phyloP scores from a whole-genome alignment of 53 echinoderm and acorn worm species.

The Hippasteria phrygiana region DNA sequence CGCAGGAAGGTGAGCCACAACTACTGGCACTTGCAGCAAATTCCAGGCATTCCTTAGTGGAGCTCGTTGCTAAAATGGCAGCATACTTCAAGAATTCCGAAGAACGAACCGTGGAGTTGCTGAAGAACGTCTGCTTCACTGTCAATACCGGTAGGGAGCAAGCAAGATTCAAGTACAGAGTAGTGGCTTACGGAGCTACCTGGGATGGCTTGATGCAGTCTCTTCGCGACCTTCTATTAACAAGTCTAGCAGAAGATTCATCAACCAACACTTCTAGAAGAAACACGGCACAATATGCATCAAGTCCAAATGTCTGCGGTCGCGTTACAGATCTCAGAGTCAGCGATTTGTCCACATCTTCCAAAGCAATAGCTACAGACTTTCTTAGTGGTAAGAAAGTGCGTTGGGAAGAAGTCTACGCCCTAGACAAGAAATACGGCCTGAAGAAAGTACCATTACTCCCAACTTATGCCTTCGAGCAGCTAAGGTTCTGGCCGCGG shows the following conservation, averaged over 20 bases:
- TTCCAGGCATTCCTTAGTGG: background rate
- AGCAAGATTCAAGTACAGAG: conserved; percentile 21
- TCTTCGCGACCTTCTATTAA: background rate
- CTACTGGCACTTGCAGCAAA: conserved; percentile 43
- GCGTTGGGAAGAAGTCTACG: background rate
- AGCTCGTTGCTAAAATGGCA: background rate
- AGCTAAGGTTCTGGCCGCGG: conserved; percentile 13
- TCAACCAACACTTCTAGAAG: too few species aligned
- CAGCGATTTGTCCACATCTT: too few species aligned
- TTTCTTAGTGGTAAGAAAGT: conserved; percentile 18
- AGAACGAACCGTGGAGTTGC: background rate
- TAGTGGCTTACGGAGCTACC: background rate
- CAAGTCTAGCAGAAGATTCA: too few species aligned
- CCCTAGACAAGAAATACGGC: background rate
- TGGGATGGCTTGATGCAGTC: conserved; percentile 12
- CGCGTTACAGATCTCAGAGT: background rate
- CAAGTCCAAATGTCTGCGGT: background rate
- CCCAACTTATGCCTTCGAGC: conserved; percentile 30
- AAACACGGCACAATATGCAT: too few species aligned
- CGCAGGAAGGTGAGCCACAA: background rate
- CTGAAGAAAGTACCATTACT: conserved; percentile 1
- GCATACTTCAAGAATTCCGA: conserved; percentile 12
- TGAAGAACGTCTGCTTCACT: conserved; percentile 13
- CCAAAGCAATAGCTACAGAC: background rate
- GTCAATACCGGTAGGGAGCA: conserved; percentile 16